Evolutionary conservation across 1,140 invertebrate species (phyloP).

Genomic region (Dendroctonus valens): DNA sequence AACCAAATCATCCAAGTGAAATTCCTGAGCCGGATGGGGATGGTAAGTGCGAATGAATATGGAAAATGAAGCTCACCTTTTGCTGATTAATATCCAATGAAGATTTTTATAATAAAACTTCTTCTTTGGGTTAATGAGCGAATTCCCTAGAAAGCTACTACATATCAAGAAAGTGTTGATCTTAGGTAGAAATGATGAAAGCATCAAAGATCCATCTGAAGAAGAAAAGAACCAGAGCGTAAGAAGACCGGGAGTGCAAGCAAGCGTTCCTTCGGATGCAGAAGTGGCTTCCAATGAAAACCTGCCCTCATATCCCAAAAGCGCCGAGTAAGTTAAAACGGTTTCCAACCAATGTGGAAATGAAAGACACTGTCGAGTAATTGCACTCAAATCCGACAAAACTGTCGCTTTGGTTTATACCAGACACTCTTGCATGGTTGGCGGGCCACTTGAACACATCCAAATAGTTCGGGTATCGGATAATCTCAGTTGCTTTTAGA

Average conservation of each 20-base stretch:
- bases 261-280: slow-evolving; percentile 4
- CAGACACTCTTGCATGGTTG: not conserved
- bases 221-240: not conserved
- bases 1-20: too few species aligned
- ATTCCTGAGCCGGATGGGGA: too few species aligned
- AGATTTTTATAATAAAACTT: too few species aligned
- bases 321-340: slow-evolving; percentile 18
- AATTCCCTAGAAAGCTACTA: too few species aligned
- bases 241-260: slow-evolving; percentile 23
- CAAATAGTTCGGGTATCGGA: not conserved
- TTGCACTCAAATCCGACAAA: not conserved
- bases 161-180: too few species aligned
- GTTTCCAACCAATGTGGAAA: not conserved
- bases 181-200: too few species aligned
- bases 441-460: not conserved
- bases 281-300: slow-evolving; percentile 1
- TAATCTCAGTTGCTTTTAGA: not conserved
- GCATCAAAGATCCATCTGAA: too few species aligned
- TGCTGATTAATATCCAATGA: too few species aligned
- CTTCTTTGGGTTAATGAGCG: too few species aligned
- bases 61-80: too few species aligned
- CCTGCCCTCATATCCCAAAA: slow-evolving; percentile 17
- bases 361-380: not conserved
- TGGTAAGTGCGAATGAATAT: too few species aligned
- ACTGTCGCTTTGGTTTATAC: not conserved